Percentiles rank a stretch among this genome's conserved stretches.
Conservation (phyloP, 2,797 vertebrate genomes). For the Sandelia bainsii region DNA sequence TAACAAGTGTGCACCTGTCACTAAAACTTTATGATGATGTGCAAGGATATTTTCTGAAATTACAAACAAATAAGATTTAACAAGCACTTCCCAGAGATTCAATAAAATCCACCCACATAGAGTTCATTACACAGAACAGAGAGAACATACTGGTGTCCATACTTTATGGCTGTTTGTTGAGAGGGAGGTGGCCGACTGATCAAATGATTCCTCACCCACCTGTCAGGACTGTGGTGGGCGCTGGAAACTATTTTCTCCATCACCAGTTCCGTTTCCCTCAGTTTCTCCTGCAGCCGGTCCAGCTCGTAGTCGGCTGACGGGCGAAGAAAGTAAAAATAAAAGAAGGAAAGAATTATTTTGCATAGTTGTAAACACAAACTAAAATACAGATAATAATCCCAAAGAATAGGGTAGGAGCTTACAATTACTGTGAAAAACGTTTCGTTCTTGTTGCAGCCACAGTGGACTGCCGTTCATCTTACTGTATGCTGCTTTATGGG, state of each 20-base stretch:
- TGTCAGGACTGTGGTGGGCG: slow-evolving; percentile 87
- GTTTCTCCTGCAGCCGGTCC: slow-evolving; percentile 93
- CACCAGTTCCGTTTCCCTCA: slow-evolving; percentile 93
- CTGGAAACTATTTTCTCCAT: slow-evolving; percentile 94
- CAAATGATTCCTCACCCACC: slow-evolving; percentile 74
- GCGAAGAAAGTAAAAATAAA: rapidly evolving
- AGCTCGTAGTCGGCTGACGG: slow-evolving; percentile 93
- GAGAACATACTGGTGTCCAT: not conserved
- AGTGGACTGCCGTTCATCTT: not conserved
- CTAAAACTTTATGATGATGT: no score
- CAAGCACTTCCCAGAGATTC: not conserved
- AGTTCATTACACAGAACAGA: not conserved
- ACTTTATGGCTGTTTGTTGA: not conserved
- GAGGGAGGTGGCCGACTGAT: not conserved
- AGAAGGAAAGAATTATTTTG: not conserved
- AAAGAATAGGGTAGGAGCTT: no score
- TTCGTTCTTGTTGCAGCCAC: not conserved
- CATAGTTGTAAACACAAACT: not conserved
- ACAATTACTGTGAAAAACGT: not conserved
- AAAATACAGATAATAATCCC: not conserved
- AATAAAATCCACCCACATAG: no score
- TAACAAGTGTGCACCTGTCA: no score
- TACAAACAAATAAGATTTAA: no score
- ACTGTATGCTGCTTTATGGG: not conserved
- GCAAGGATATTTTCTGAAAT: no score